These are phyloP conservation scores for Aromia moschata DNA, from an alignment of 2,888 invertebrate species.

Conservation along the genomic window DNA sequence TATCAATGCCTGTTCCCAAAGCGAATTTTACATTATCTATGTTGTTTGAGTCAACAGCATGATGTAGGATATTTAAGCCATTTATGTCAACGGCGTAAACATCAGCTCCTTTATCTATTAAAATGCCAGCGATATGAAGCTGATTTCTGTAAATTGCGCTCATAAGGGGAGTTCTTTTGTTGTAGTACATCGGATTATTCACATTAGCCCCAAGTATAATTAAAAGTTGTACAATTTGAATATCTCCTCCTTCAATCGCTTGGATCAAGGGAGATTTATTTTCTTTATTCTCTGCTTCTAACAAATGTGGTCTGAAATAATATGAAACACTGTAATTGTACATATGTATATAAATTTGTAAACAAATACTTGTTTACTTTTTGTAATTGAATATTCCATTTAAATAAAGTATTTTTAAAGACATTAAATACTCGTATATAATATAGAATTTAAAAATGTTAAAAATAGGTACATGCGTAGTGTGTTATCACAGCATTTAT, in stretches of 20 bases:
- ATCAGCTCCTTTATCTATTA: constrained; percentile 65
- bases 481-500: no score
- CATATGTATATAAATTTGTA: constrained; percentile 1
- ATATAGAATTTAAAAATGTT: no score
- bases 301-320: constrained; percentile 61
- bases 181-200: constrained; percentile 58
- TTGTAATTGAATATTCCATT: no score
- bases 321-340: background rate
- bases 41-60: constrained; percentile 66
- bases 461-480: no score
- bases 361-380: no score
- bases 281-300: constrained; percentile 64
- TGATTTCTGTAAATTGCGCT: constrained; percentile 61
- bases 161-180: constrained; percentile 65
- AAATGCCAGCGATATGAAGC: constrained; percentile 54
- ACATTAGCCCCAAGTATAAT: constrained; percentile 64
- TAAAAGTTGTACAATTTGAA: constrained; percentile 62
- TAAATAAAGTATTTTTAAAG: no score
- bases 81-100: constrained; percentile 62
- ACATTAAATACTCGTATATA: no score
- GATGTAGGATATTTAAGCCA: constrained; percentile 65
- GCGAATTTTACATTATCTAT: constrained; percentile 56
- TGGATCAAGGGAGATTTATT: constrained; percentile 67
- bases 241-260: constrained; percentile 64
- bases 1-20: constrained; percentile 60